phyloP scores from a whole-genome alignment of 1,140 invertebrate genomes.

The Leptestheria dahalacensis region DNA sequence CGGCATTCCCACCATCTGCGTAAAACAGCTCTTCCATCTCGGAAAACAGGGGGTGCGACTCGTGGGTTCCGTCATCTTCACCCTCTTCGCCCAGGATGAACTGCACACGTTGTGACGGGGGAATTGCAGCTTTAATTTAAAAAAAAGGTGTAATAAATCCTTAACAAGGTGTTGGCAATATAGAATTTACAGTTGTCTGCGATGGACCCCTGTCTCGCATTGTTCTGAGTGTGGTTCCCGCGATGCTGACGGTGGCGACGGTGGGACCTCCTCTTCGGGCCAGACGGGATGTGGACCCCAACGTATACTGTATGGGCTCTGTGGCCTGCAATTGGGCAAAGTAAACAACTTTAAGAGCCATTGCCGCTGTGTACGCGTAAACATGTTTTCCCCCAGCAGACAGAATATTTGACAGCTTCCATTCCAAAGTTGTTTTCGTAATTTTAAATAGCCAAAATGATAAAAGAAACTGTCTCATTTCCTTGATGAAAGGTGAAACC shows the following conservation, averaged over 20 bases:
- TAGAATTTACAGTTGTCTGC: not conserved
- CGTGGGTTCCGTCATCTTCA: constrained; percentile 60
- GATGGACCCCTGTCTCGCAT: constrained; percentile 30
- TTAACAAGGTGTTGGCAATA: not conserved
- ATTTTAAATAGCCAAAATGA: no score
- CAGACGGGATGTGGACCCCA: constrained; percentile 56
- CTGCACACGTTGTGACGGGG: constrained; percentile 79
- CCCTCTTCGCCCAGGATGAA: constrained; percentile 76
- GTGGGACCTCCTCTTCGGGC: constrained; percentile 23
- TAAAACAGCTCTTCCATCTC: constrained; percentile 83
- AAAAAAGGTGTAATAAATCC: not conserved
- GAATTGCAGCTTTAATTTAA: not conserved
- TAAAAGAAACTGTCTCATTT: no score
- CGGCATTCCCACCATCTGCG: constrained; percentile 69
- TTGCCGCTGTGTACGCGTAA: no score
- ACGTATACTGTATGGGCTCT: constrained; percentile 75
- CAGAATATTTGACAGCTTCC: no score
- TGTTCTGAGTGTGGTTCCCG: constrained; percentile 51
- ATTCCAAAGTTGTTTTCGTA: no score
- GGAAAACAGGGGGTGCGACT: constrained; percentile 78
- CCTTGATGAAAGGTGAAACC: no score
- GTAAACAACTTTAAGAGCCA: not conserved
- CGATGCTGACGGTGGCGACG: constrained; percentile 36
- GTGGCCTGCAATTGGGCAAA: constrained; percentile 45
- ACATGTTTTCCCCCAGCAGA: no score